These are phyloP conservation scores for Tamias sibiricus DNA, from an alignment of 2,113 vertebrate species.

Conservation along the genomic window DNA sequence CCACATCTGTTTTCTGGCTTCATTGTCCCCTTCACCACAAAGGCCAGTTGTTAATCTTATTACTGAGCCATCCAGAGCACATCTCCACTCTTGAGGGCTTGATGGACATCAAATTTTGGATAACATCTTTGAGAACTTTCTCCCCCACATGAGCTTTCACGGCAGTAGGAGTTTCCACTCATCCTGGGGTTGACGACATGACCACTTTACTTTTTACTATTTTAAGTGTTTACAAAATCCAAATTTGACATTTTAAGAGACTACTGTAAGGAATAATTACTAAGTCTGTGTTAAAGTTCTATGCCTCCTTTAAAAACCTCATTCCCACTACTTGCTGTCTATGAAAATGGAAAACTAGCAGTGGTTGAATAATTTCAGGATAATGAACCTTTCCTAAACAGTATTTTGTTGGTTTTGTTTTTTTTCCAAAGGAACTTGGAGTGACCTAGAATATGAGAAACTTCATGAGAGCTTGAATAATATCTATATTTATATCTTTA, in stretches of 20 bases:
- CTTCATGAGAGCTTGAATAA: slow-evolving; percentile 14
- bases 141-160: neutral
- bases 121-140: neutral
- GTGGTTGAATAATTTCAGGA: neutral
- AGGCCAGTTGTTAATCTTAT: neutral
- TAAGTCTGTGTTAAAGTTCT: neutral
- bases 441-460: neutral
- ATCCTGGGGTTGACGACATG: neutral
- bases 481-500: neutral
- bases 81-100: neutral
- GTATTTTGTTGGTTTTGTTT: neutral
- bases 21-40: neutral
- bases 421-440: neutral
- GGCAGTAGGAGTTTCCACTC: neutral
- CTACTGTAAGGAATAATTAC: neutral
- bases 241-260: neutral
- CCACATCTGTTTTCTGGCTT: neutral
- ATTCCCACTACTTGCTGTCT: neutral
- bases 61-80: neutral
- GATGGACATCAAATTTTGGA: neutral
- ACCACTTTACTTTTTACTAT: neutral
- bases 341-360: slow-evolving; percentile 24
- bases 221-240: neutral
- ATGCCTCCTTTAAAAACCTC: neutral
- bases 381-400: slow-evolving; percentile 9